Percentiles rank a stretch among this genome's conserved stretches.
These are phyloP conservation scores for Agrotis ipsilon DNA, from an alignment of 2,888 invertebrate genomes.

Conservation along the genomic window DNA sequence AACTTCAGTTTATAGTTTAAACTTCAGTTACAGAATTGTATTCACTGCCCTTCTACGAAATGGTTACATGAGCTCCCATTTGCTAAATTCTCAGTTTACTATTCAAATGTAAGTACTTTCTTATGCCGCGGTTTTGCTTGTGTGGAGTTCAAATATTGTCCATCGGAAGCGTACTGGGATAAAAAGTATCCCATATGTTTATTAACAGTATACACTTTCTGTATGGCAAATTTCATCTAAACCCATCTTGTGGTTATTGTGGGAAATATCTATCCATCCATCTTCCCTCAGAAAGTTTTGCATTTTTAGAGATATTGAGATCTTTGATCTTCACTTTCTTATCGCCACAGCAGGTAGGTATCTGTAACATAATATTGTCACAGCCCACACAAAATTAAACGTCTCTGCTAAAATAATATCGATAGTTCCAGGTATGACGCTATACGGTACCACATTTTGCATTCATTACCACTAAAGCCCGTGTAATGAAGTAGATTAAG, in stretches of 20 bases:
- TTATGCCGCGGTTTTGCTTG: no score
- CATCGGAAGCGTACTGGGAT: no score
- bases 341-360: no score
- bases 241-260: no score
- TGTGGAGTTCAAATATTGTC: no score
- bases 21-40: neutral
- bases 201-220: no score
- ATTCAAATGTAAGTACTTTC: neutral
- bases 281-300: no score
- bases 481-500: slow-evolving; percentile 84
- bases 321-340: slow-evolving; percentile 12
- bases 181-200: no score
- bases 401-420: neutral
- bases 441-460: slow-evolving; percentile 25
- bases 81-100: neutral
- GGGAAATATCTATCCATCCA: no score
- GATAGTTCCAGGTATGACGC: slow-evolving; percentile 16
- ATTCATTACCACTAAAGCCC: slow-evolving; percentile 78
- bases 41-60: neutral
- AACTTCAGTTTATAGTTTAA: slow-evolving; percentile 33
- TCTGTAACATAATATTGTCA: neutral
- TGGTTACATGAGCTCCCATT: neutral
- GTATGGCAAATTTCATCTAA: no score
- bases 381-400: neutral
- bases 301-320: neutral